Base-by-base conservation (phyloP, 2,797 vertebrate genomes). In the Sebastes trivittatus region DNA sequence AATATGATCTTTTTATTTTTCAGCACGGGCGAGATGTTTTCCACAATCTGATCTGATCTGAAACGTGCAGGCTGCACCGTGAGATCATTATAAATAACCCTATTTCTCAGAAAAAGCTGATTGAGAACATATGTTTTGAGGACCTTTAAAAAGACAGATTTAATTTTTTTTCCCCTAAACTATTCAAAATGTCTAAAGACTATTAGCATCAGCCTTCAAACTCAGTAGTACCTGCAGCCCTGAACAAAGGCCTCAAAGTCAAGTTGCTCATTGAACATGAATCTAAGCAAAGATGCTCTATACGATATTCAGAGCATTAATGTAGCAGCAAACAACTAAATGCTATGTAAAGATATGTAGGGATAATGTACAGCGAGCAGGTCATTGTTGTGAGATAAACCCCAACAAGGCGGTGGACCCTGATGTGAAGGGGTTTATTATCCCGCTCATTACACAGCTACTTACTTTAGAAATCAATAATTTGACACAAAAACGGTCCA, bases 1-100 rank as follows among this genome's bases (percentile, higher is more conserved):
- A 65, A 85, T 49, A 6, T 54, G 76, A 87, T 68, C 42, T 56
- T 27, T 69, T 65, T 46, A 55, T 70, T 74, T 68, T n/a, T 71
- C 30, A 72, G 32, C 6, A 13, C 22, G 2, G 2, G 20, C 1
- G 4, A 29, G 27, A 77, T 79, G 62, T 84, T 83, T 71, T 74
- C 9, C 10, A 61, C 7, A 71, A 71, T 72, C 23, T 72, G 52
- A 81, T 68, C 56, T 52, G 60, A 60, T 18, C 32, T 63, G 72
- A 66, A 38, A 11, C 1, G 27, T 62, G 20, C 67, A 78, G 49
- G 52, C 65, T 69, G 55, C 22, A 52, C 56, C 4, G 29, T 55
- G 32, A 73, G 74, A 55, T 42, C 56, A 62, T 56, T 56, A 25
- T 23, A 25, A 56, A 56, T 23, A 0, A 25, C 22, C 11, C 22